A percentile compares a stretch with the other conserved stretches of the same genome.
Conservation (phyloP, 1,140 invertebrate species). For the Drosophila tsacasi region DNA sequence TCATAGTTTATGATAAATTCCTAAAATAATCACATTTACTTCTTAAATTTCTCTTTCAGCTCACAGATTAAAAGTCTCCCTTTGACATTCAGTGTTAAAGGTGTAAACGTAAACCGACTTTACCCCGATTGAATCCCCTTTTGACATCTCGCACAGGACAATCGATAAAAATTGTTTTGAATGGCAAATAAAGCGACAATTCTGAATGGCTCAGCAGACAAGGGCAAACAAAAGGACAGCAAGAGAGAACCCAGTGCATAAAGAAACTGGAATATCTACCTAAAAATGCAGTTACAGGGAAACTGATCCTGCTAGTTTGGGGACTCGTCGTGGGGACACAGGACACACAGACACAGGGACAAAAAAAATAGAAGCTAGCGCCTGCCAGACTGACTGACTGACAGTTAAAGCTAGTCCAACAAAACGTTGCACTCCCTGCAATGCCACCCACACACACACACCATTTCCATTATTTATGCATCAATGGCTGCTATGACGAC, state of each 20-base stretch:
- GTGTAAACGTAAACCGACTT: background rate
- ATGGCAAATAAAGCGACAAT: slow-evolving; percentile 79
- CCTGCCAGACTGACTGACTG: slow-evolving; percentile 65
- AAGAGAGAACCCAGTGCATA: slow-evolving; percentile 21
- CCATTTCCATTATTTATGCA: slow-evolving; percentile 77
- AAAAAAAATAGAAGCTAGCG: slow-evolving; percentile 11
- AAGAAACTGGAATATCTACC: slow-evolving; percentile 50
- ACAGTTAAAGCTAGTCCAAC: slow-evolving; percentile 79
- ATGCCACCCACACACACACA: slow-evolving; percentile 13
- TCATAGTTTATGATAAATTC: background rate
- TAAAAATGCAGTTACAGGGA: slow-evolving; percentile 70
- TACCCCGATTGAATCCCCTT: slow-evolving; percentile 5
- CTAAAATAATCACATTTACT: background rate
- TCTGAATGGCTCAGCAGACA: slow-evolving; percentile 59
- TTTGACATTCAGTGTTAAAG: background rate
- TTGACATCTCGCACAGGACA: slow-evolving; percentile 31
- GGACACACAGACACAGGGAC: slow-evolving; percentile 8
- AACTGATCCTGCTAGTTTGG: slow-evolving; percentile 49
- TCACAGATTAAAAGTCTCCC: background rate
- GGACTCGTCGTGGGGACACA: slow-evolving; percentile 14
- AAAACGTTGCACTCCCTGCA: slow-evolving; percentile 25
- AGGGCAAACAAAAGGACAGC: slow-evolving; percentile 24
- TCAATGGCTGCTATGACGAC: slow-evolving; percentile 81
- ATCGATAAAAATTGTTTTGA: slow-evolving; percentile 79
- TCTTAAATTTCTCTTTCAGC: too few relatives aligned